These are phyloP conservation scores for Cephus sareptanus DNA, from an alignment of 2,888 invertebrate genomes.

Conservation along the genomic window DNA sequence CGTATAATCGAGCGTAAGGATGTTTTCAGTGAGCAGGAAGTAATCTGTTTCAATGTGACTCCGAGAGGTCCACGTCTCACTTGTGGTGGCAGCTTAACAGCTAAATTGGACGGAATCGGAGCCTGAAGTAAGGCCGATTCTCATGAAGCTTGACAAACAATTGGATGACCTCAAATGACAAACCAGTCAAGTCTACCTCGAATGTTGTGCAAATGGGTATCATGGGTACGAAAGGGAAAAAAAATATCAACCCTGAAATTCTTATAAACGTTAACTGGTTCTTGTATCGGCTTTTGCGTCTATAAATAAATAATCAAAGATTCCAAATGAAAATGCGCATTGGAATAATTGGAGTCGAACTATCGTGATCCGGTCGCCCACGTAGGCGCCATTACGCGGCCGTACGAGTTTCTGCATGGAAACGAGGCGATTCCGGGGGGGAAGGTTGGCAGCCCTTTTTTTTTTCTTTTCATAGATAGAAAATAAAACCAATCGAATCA, in stretches of 20 bases:
- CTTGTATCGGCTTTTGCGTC: background rate
- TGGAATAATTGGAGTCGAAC: conserved; percentile 11
- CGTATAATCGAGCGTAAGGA: conserved; percentile 15
- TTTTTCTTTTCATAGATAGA: background rate
- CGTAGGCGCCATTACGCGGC: conserved; percentile 48
- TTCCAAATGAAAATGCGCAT: background rate
- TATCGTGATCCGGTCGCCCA: conserved; percentile 41
- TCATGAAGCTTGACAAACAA: background rate
- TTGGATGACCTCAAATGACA: background rate
- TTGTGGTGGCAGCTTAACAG: conserved; percentile 7
- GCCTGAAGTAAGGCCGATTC: background rate
- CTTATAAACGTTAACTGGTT: conserved; percentile 36
- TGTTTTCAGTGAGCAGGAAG: conserved; percentile 54
- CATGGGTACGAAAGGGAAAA: too few species aligned
- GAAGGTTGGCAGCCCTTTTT: background rate
- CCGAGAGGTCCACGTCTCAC: conserved; percentile 21
- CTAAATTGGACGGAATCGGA: background rate
- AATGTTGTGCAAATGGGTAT: too few species aligned
- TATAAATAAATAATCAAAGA: conserved; percentile 3
- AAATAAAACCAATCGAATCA: background rate
- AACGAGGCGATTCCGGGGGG: background rate
- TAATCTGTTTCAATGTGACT: conserved; percentile 59
- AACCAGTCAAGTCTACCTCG: background rate
- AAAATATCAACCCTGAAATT: background rate
- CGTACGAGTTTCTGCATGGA: background rate